Evolutionary conservation across 2,797 vertebrate species (phyloP).

Genomic region (Nyctibius grandis): DNA sequence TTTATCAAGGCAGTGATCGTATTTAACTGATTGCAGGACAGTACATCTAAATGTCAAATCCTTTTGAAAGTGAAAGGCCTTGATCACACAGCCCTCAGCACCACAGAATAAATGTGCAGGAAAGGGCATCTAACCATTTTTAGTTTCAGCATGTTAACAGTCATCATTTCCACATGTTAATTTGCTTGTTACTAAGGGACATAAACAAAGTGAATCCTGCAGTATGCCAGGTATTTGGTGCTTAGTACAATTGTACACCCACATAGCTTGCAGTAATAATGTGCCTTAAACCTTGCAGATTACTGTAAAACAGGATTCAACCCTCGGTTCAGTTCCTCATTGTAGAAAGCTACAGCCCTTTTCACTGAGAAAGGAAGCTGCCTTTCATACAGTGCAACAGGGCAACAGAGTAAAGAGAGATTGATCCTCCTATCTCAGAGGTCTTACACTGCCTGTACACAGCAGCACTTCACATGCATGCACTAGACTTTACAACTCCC

Average conservation of each 20-base stretch:
- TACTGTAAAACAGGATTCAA: neutral
- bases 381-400: neutral
- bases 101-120: neutral
- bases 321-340: neutral
- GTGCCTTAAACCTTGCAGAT: neutral
- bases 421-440: neutral
- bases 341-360: neutral
- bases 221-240: rapidly evolving
- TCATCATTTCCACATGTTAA: neutral
- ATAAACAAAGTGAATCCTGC: neutral
- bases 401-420: neutral
- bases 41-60: neutral
- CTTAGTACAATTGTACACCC: rapidly evolving
- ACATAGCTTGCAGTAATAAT: neutral
- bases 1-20: neutral
- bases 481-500: neutral
- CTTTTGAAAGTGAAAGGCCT: neutral
- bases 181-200: neutral
- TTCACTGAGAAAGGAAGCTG: neutral
- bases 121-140: neutral
- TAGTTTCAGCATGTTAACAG: rapidly evolving
- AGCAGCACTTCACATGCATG: neutral
- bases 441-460: neutral
- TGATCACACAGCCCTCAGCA: neutral
- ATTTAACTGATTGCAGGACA: neutral